Conservation (phyloP, 2,113 vertebrate species). For the Regulus satrapa region DNA sequence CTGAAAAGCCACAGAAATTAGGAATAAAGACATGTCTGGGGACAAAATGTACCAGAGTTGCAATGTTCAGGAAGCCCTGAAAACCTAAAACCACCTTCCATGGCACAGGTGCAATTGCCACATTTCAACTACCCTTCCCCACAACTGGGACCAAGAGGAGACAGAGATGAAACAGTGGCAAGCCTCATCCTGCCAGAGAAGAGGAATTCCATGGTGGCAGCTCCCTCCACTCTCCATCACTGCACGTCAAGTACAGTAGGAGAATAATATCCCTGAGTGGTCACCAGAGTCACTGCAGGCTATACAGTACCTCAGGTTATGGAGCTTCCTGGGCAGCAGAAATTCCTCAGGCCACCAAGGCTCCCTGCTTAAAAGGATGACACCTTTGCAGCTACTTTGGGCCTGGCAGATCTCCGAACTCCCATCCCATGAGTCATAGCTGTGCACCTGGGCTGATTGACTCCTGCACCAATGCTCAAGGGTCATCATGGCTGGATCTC, state of each 20-base stretch:
- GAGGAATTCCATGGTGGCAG: accelerated
- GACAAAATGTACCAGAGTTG: neutral
- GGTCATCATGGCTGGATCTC: neutral
- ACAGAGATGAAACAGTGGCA: neutral
- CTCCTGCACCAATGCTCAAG: neutral
- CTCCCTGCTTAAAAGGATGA: neutral
- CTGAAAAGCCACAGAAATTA: neutral
- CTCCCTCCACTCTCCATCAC: neutral
- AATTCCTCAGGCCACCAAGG: neutral
- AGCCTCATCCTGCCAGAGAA: neutral
- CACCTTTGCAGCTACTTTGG: neutral
- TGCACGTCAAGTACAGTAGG: neutral
- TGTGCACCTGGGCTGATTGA: neutral
- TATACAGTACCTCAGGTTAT: accelerated
- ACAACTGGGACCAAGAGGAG: neutral
- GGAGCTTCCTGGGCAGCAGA: neutral
- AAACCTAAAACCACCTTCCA: neutral
- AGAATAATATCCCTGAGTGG: neutral
- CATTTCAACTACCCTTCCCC: neutral
- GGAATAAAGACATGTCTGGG: neutral
- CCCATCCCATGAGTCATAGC: neutral
- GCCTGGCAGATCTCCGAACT: neutral
- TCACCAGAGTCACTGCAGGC: neutral
- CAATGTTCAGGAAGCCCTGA: neutral
- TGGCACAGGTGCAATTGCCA: accelerated